These are phyloP conservation scores for Halocynthia aurantium DNA, from an alignment of 23 tunicate species.

Conservation along the genomic window DNA sequence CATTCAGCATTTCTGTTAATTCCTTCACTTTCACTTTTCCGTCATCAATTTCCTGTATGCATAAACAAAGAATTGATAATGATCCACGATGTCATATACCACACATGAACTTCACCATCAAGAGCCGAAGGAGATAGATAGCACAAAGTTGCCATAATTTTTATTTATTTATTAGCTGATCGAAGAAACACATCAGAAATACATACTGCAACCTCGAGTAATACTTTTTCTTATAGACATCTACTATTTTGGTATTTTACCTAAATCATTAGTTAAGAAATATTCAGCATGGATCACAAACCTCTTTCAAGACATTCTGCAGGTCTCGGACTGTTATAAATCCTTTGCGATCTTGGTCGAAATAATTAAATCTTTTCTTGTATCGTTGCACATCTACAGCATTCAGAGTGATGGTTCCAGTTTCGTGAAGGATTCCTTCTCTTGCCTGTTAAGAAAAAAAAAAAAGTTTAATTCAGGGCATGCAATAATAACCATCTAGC, in stretches of 20 bases:
- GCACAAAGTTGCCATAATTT: too few relatives aligned
- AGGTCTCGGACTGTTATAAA: conserved; percentile 76
- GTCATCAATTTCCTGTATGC: conserved; percentile 12
- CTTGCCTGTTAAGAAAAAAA: conserved; percentile 30
- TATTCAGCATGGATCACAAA: background rate
- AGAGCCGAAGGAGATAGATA: too few relatives aligned
- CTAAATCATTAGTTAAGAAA: too few relatives aligned
- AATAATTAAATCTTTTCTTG: conserved; percentile 53
- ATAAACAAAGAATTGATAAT: too few relatives aligned
- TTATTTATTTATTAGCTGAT: too few relatives aligned
- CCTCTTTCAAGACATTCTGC: conserved; percentile 47
- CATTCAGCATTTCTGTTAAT: conserved; percentile 62
- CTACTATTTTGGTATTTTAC: too few relatives aligned
- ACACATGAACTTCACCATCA: too few relatives aligned
- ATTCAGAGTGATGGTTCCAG: conserved; percentile 33
- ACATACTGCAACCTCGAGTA: too few relatives aligned
- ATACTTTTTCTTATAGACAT: too few relatives aligned
- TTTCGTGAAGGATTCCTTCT: conserved; percentile 21
- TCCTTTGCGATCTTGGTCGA: conserved; percentile 73
- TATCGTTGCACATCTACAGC: conserved; percentile 67
- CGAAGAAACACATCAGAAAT: too few relatives aligned
- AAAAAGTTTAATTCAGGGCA: background rate
- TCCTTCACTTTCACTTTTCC: conserved; percentile 45
- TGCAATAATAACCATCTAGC: too few relatives aligned
- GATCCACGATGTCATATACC: too few relatives aligned